Conservation (phyloP, 2,888 invertebrate species). For the Meiosimyza platycephala region DNA sequence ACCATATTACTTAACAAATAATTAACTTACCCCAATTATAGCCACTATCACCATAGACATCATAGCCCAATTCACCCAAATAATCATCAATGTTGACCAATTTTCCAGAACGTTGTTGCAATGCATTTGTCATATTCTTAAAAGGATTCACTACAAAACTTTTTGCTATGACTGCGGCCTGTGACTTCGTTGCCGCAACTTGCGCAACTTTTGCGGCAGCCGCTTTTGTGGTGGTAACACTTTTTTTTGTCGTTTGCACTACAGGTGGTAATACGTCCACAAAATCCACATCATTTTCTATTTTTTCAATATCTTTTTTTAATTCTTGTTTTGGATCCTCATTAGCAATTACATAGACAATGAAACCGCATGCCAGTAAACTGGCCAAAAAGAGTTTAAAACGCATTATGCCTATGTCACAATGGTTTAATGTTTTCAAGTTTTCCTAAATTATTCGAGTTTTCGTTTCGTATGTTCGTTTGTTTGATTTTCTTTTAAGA, state of each 20-base stretch:
- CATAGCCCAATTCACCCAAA: conserved; percentile 58
- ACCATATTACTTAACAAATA: too few species aligned
- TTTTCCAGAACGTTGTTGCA: conserved; percentile 53
- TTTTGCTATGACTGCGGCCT: conserved; percentile 1
- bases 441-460: conserved; percentile 41
- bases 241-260: conserved; percentile 20
- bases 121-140: conserved; percentile 34
- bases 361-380: conserved; percentile 56
- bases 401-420: conserved; percentile 48
- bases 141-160: conserved; percentile 1
- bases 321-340: conserved; percentile 49
- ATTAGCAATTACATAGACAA: conserved; percentile 55
- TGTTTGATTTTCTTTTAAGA: conserved; percentile 15
- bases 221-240: conserved; percentile 8
- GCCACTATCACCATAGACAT: conserved; percentile 54
- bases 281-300: conserved; percentile 48
- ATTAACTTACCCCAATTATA: conserved; percentile 62
- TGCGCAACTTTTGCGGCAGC: conserved; percentile 16
- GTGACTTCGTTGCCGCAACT: neutral
- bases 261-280: conserved; percentile 46
- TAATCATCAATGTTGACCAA: conserved; percentile 56
- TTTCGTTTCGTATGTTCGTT: conserved; percentile 41
- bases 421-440: conserved; percentile 30
- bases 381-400: conserved; percentile 58
- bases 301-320: conserved; percentile 37